Conservation (phyloP, 2,888 invertebrate genomes). For the Orthonevra nobilis region DNA sequence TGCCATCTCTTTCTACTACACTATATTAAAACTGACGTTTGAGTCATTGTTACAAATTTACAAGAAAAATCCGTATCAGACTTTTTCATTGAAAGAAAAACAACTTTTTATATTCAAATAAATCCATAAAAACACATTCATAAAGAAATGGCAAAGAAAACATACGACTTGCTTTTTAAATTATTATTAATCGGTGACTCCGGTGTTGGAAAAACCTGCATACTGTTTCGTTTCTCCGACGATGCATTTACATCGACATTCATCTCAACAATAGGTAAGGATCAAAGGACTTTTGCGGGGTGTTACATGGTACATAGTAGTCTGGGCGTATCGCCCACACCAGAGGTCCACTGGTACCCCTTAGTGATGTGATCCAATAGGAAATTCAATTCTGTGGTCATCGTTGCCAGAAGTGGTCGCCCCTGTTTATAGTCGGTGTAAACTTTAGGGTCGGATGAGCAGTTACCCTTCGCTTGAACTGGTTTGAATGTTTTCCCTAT, state of each 20-base stretch:
- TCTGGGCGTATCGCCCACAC: constrained; percentile 55
- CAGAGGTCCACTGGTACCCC: neutral
- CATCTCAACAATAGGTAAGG: constrained; percentile 94
- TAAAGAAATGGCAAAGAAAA: constrained; percentile 93
- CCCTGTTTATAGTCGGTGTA: neutral
- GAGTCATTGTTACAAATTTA: constrained; percentile 69
- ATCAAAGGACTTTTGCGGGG: constrained; percentile 49
- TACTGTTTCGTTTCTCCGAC: constrained; percentile 95
- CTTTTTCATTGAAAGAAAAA: constrained; percentile 44
- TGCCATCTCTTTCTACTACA: constrained; percentile 24
- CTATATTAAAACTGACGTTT: constrained; percentile 55
- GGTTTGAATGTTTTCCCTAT: constrained; percentile 40
- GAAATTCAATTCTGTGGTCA: constrained; percentile 3
- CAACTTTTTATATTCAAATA: constrained; percentile 31
- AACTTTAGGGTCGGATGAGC: neutral
- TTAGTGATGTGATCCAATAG: neutral
- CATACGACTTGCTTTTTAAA: constrained; percentile 96
- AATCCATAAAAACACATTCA: constrained; percentile 25
- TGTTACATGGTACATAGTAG: constrained; percentile 18
- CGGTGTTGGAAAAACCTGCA: constrained; percentile 96
- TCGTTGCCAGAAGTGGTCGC: neutral
- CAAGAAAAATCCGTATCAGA: constrained; percentile 59
- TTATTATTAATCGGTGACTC: constrained; percentile 95
- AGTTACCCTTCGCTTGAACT: constrained; percentile 35
- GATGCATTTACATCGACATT: constrained; percentile 97